Base-by-base conservation (phyloP, 2,113 vertebrate genomes). In the Butorides virescens region DNA sequence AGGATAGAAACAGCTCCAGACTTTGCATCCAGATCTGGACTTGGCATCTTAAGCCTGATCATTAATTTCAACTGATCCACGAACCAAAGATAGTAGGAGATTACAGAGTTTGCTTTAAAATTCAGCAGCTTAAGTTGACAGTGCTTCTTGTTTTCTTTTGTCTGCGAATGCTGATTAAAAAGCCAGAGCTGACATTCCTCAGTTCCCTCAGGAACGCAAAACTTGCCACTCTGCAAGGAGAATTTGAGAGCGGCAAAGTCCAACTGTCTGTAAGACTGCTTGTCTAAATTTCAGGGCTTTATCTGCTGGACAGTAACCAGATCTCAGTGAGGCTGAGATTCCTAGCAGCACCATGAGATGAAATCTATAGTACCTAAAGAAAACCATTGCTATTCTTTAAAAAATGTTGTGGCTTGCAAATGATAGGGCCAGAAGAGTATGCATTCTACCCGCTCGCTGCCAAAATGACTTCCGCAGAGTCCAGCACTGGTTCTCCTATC, bases 131-230 rank as follows among this genome's bases (percentile, higher is more conserved):
- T 63, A 70, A 73, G 42, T 37, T 86, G 77, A 95, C 85, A 93
- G 73, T 91, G 53, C 53, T 67, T 53, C 81, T 91, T 93, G 71
- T 88, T 95, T 95, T 93, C 95, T 90, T 96, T 92, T 92, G 86
- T 95, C 89, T 96, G 80, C 3, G 11, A 97, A 73, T 55, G 77
- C 74, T 95, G 84, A 97, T 95, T 91, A 88, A 92, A 92, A 95
- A 95, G 62, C 94, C 89, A 92, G 83, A 93, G 53, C 91, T 95
- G 77, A 76, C 89, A 93, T 95, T 92, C 86, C 71, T 39, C 5
- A 96, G 81, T 80, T 77, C 88, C 86, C 83, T 26, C 67, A 55
- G 90, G 93, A 96, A 74, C 79, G 86, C 42, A 88, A 62, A 68
- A 50, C 77, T 44, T 88, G 93, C 84, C 63, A 72, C 67, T 88